phyloP scores from a whole-genome alignment of 2,888 invertebrate genomes.

The Mayetiola destructor region DNA sequence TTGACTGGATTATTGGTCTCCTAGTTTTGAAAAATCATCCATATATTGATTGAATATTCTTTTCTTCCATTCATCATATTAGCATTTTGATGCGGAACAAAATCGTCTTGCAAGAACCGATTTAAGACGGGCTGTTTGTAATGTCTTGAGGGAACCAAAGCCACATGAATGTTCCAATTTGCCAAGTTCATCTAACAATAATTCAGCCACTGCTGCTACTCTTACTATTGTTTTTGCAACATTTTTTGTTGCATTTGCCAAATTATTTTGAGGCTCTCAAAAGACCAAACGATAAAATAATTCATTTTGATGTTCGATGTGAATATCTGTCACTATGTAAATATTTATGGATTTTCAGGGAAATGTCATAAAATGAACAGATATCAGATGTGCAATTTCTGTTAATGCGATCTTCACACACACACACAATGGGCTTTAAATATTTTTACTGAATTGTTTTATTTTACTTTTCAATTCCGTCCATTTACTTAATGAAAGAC shows the following conservation, averaged over 20 bases:
- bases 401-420: no score
- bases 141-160: conserved; percentile 28
- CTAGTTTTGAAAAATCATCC: background rate
- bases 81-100: conserved; percentile 42
- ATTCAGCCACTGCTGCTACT: background rate
- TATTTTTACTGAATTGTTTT: no score
- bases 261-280: background rate
- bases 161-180: conserved; percentile 22
- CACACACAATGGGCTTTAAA: no score
- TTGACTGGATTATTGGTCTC: background rate
- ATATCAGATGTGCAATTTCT: no score
- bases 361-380: no score
- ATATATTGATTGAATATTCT: conserved; percentile 19
- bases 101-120: conserved; percentile 42
- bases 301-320: background rate
- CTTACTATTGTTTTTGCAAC: background rate
- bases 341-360: no score
- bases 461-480: no score
- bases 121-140: conserved; percentile 44
- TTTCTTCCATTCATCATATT: no score
- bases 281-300: background rate
- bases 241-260: no score
- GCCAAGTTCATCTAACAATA: background rate
- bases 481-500: no score
- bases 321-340: no score